phyloP scores from a whole-genome alignment of 1,140 invertebrate species.

The Tachypleus tridentatus region DNA sequence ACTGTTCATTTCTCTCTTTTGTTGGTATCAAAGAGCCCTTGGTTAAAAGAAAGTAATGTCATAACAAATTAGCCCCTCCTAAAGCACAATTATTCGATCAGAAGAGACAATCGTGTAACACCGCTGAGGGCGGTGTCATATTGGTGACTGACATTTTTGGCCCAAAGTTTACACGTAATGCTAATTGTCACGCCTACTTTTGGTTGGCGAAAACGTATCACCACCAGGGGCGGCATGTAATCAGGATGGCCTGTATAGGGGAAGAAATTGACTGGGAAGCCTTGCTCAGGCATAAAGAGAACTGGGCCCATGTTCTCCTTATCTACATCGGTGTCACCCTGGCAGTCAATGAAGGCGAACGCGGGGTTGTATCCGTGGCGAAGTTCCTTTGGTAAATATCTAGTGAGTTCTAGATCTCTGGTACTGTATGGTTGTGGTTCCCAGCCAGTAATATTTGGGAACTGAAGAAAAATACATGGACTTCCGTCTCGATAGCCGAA shows the following conservation, averaged over 20 bases:
- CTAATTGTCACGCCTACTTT: slow-evolving; percentile 20
- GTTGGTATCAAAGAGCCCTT: no score
- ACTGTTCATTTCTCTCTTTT: no score
- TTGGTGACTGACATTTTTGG: slow-evolving; percentile 21
- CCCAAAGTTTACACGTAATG: slow-evolving; percentile 24
- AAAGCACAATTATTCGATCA: slow-evolving; percentile 18
- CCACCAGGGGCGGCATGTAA: slow-evolving; percentile 22
- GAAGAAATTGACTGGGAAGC: slow-evolving; percentile 20
- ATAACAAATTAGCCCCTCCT: no score
- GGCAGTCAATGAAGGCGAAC: slow-evolving; percentile 19
- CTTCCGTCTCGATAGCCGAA: slow-evolving; percentile 23
- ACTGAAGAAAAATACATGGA: slow-evolving; percentile 24
- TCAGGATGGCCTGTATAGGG: slow-evolving; percentile 13
- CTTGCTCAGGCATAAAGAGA: slow-evolving; percentile 18
- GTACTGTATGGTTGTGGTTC: slow-evolving; percentile 18
- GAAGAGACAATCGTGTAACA: slow-evolving; percentile 19
- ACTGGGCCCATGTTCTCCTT: slow-evolving; percentile 21
- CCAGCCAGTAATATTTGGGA: slow-evolving; percentile 19
- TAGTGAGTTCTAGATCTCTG: slow-evolving; percentile 38
- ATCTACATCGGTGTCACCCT: slow-evolving; percentile 19
- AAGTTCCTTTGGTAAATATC: slow-evolving; percentile 3
- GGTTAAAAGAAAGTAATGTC: no score
- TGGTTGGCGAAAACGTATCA: slow-evolving; percentile 19
- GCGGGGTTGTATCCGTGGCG: slow-evolving; percentile 6
- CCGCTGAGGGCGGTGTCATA: slow-evolving; percentile 18